Evolutionary conservation across 2,797 vertebrate genomes (phyloP).

Genomic region (Acanthiza pusilla): DNA sequence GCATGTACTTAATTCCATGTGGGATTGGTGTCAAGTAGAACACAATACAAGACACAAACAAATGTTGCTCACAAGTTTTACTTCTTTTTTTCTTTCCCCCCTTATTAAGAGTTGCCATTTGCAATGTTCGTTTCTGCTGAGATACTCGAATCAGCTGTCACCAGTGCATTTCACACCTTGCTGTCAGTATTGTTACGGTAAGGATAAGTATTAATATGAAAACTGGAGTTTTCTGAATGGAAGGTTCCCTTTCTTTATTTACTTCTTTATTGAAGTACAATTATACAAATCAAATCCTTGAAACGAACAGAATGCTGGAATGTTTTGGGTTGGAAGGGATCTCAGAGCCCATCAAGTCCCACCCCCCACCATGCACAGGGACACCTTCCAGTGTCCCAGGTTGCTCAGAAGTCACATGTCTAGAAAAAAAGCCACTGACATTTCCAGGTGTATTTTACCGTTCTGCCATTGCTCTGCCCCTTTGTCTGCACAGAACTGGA

Average conservation of each 20-base stretch:
- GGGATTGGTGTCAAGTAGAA: neutral
- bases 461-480: neutral
- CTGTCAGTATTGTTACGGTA: neutral
- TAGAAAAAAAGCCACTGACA: neutral
- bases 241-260: neutral
- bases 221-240: neutral
- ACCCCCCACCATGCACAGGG: neutral
- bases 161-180: neutral
- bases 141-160: neutral
- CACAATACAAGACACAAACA: neutral
- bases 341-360: neutral
- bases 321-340: neutral
- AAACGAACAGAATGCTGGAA: neutral
- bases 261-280: neutral
- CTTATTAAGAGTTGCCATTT: neutral
- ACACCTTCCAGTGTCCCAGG: neutral
- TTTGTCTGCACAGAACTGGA: neutral
- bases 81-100: accelerated
- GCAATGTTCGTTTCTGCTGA: neutral
- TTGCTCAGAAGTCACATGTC: neutral
- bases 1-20: neutral
- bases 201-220: neutral
- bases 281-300: neutral
- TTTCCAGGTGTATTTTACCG: neutral
- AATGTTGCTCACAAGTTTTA: neutral